Evolutionary conservation across 2,797 vertebrate species (phyloP).

Genomic region (Ptychadena robeensis): DNA sequence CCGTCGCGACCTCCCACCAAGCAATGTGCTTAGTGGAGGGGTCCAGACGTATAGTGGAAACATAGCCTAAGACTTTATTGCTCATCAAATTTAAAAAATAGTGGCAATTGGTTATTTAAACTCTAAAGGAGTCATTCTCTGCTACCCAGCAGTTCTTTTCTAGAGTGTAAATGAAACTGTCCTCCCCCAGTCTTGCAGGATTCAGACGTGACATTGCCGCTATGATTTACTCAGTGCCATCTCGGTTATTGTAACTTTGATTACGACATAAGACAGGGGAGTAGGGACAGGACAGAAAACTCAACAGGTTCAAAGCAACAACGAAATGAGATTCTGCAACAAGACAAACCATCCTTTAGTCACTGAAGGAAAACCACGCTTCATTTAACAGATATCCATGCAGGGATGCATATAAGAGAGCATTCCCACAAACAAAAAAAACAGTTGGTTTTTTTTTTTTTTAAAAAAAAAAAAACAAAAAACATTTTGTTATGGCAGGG

Average conservation of each 20-base stretch:
- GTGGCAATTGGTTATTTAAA: too few species aligned
- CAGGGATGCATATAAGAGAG: neutral
- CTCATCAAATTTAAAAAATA: too few species aligned
- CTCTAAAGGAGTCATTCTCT: too few species aligned
- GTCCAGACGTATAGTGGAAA: too few species aligned
- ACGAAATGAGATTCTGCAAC: neutral
- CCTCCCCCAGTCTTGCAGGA: neutral
- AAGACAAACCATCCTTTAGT: slow-evolving; percentile 28
- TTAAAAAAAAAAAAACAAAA: too few species aligned
- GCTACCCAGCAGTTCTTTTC: too few species aligned
- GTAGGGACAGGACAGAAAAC: neutral
- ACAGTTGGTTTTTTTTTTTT: neutral
- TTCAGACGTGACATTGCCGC: neutral
- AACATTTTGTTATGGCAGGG: too few species aligned
- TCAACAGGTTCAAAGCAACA: neutral
- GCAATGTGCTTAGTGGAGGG: too few species aligned
- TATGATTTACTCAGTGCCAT: neutral
- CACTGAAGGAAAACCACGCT: slow-evolving; percentile 34
- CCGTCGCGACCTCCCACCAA: too few species aligned
- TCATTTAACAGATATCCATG: neutral
- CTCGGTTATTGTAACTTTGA: neutral
- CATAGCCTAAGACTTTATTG: too few species aligned
- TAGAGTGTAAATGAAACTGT: too few species aligned
- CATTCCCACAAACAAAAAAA: neutral
- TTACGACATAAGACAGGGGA: neutral